A percentile compares a stretch with the other conserved stretches of the same genome.
These are phyloP conservation scores for Macaria notata DNA, from an alignment of 2,888 invertebrate genomes.

Conservation along the genomic window DNA sequence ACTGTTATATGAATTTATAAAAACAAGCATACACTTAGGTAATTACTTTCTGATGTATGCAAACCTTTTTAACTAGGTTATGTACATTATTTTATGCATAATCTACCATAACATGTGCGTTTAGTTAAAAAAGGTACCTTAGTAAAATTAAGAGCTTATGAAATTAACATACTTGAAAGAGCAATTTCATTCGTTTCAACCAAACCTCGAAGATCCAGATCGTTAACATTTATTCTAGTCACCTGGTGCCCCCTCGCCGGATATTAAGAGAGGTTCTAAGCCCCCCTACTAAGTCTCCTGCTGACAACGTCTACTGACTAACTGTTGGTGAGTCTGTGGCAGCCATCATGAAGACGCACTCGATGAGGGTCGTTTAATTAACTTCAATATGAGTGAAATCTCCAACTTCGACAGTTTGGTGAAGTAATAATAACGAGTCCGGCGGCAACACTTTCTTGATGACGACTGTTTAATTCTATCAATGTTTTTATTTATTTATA, in stretches of 20 bases:
- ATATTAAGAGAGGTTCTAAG: slow-evolving; percentile 30
- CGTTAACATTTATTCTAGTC: slow-evolving; percentile 21
- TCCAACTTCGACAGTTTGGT: slow-evolving; percentile 51
- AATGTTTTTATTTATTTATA: slow-evolving; percentile 26
- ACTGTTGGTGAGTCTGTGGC: slow-evolving; percentile 32
- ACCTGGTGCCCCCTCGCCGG: slow-evolving; percentile 24
- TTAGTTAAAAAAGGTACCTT: background rate
- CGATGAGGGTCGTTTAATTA: slow-evolving; percentile 69
- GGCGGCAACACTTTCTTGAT: slow-evolving; percentile 30
- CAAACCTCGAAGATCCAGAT: slow-evolving; percentile 10
- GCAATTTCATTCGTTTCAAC: slow-evolving; percentile 1
- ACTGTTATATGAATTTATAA: no score
- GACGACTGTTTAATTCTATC: slow-evolving; percentile 27
- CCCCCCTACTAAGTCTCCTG: slow-evolving; percentile 26
- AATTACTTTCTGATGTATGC: no score
- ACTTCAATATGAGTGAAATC: slow-evolving; percentile 61
- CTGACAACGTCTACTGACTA: slow-evolving; percentile 29
- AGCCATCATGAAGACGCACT: slow-evolving; percentile 66
- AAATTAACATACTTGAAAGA: no score
- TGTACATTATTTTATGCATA: no score
- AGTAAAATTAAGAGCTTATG: no score
- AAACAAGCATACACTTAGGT: no score
- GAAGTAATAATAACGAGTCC: slow-evolving; percentile 64
- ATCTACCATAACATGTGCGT: background rate
- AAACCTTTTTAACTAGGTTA: no score